Percentiles rank a stretch among this genome's conserved stretches.
Conservation (phyloP, 2,797 vertebrate species). For the Triplophysa yarkandensis region DNA sequence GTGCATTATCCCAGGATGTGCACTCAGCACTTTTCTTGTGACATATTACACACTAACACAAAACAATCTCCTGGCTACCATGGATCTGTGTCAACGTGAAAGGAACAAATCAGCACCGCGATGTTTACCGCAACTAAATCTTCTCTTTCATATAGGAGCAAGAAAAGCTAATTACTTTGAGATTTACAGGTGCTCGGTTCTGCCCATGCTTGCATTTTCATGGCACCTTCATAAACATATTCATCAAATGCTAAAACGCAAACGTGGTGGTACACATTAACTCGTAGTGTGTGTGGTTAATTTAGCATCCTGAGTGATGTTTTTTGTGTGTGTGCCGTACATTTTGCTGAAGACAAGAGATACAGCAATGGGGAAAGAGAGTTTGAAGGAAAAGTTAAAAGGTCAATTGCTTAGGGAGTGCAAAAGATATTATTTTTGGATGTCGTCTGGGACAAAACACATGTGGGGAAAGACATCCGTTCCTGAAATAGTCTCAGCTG, state of each 20-base stretch:
- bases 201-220: conserved; percentile 24
- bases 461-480: conserved; percentile 31
- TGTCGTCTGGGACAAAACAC: conserved; percentile 17
- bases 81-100: conserved; percentile 31
- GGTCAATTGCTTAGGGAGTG: conserved; percentile 42
- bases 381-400: conserved; percentile 47
- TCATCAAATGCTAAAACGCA: conserved; percentile 31
- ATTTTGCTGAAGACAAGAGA: conserved; percentile 2
- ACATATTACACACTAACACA: conserved; percentile 44
- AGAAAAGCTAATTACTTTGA: conserved; percentile 29
- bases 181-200: conserved; percentile 38
- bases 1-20: conserved; percentile 3
- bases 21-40: conserved; percentile 52
- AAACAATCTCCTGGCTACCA: conserved; percentile 33
- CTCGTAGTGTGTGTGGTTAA: conserved; percentile 10
- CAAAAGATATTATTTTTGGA: conserved; percentile 41
- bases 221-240: conserved; percentile 23
- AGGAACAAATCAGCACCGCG: conserved; percentile 35
- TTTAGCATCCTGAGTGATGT: conserved; percentile 29
- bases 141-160: conserved; percentile 19
- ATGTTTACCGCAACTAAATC: conserved; percentile 29
- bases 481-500: not conserved
- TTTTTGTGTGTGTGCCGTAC: not conserved
- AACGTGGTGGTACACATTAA: conserved; percentile 15
- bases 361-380: conserved; percentile 16